Percentiles rank a stretch among this genome's conserved stretches.
phyloP scores from a whole-genome alignment of 2,888 invertebrate genomes.

The Priocnemis perturbator region DNA sequence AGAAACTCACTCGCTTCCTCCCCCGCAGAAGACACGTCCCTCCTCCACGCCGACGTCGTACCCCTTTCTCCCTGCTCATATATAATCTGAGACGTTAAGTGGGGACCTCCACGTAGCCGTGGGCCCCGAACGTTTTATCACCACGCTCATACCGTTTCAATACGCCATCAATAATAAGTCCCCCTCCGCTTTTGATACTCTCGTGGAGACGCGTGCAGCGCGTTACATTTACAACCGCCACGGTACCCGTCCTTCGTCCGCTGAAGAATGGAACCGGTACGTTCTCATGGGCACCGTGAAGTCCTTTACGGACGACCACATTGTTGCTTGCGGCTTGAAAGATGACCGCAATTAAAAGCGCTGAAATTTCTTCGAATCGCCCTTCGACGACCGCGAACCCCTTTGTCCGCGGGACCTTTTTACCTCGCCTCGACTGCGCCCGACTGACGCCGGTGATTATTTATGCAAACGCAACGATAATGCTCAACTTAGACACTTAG shows the following conservation, averaged over 20 bases:
- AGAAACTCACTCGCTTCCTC: background rate
- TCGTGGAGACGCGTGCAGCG: conserved; percentile 48
- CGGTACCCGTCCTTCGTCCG: conserved; percentile 19
- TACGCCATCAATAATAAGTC: conserved; percentile 74
- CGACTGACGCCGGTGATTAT: conserved; percentile 3
- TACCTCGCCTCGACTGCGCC: background rate
- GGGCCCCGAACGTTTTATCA: conserved; percentile 72
- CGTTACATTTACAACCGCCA: conserved; percentile 50
- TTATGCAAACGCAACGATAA: background rate
- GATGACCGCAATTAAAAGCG: conserved; percentile 65
- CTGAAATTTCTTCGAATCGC: conserved; percentile 55
- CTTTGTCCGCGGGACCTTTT: background rate
- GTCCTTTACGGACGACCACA: conserved; percentile 50
- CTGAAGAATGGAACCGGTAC: conserved; percentile 34
- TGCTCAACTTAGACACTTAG: background rate
- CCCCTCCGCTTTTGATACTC: conserved; percentile 57
- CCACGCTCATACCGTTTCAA: conserved; percentile 74
- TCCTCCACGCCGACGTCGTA: background rate
- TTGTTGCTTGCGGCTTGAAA: conserved; percentile 64
- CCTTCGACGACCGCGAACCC: conserved; percentile 7
- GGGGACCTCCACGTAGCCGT: conserved; percentile 71
- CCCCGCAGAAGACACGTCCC: background rate
- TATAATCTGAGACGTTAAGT: conserved; percentile 73
- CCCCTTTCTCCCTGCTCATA: conserved; percentile 52
- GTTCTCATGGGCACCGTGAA: conserved; percentile 17